Evolutionary conservation across 2,797 vertebrate species (phyloP), one percentile per base, ranked within the genome.

Genomic region (Argentina silus): DNA sequence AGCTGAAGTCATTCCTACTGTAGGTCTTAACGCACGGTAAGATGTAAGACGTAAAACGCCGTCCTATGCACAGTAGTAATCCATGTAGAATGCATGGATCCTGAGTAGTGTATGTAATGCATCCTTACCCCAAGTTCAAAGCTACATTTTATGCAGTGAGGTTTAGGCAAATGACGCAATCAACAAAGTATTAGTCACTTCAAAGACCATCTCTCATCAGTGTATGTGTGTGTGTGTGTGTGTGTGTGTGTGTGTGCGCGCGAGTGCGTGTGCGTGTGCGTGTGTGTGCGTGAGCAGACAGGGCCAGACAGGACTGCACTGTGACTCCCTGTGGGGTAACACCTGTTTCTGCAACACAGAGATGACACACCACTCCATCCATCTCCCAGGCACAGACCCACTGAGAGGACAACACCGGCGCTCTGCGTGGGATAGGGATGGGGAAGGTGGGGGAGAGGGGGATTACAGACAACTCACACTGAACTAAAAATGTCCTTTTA

Each of bases 341-440:
- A 84, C 78, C 78, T 81, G 85, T 77, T 81, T 74, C 78, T 60
- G 60, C 63, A 69, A 55, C 36, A 71, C n/a, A 70, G 70, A 81
- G 75, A 70, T 74, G 62, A 51, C 50, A 51, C 44, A 61, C 15
- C 12, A 64, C 69, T 69, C 61, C 65, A 57, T 76, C 63, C 62
- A 65, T 65, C 71, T 72, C 62, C 61, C 67, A 76, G 59, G 65
- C n/a, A 69, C 61, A 61, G 62, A 57, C 69, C 64, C 66, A 70
- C 43, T 65, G 77, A 72, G 45, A 64, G 19, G 53, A 68, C 48
- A 68, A 47, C 15, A 27, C 44, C 36, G 19, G 21, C 15, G 45
- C 23, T 51, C 45, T 36, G 23, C 27, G 42, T 42, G 47, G 60
- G 36, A n/a, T n/a, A 42, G 23, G n/a, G 50, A 53, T 53, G 15